Percentiles rank a stretch among this genome's conserved stretches.
These are phyloP conservation scores for Thomomys bottae DNA, from an alignment of 2,113 vertebrate species.

Conservation along the genomic window DNA sequence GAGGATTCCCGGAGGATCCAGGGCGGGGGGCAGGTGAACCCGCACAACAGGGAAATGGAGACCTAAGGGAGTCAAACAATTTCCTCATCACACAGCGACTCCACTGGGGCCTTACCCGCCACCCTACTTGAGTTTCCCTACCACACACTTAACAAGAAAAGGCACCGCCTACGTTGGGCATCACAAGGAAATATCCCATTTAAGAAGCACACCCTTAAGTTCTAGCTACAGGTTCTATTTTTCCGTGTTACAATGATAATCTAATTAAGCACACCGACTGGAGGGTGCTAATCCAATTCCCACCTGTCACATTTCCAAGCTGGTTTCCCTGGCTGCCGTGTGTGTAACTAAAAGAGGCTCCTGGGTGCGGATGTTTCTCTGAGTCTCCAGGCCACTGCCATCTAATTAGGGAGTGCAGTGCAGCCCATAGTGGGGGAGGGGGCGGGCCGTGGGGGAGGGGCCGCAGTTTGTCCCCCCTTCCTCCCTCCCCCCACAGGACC, in stretches of 20 bases:
- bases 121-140: too few relatives aligned
- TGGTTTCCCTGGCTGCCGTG: slow-evolving; percentile 96
- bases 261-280: slow-evolving; percentile 85
- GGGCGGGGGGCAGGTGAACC: too few relatives aligned
- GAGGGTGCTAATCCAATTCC: slow-evolving; percentile 89
- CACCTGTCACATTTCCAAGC: slow-evolving; percentile 84
- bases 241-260: slow-evolving; percentile 65
- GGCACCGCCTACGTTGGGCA: accelerated
- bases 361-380: slow-evolving; percentile 90
- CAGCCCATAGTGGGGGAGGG: slow-evolving; percentile 88
- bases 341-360: slow-evolving; percentile 96
- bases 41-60: too few relatives aligned
- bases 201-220: not conserved
- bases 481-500: slow-evolving; percentile 81
- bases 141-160: too few relatives aligned
- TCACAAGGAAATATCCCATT: not conserved
- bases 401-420: slow-evolving; percentile 91
- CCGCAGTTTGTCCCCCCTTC: slow-evolving; percentile 86
- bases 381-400: slow-evolving; percentile 89
- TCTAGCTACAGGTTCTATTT: slow-evolving; percentile 47
- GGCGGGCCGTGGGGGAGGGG: slow-evolving; percentile 61
- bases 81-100: too few relatives aligned
- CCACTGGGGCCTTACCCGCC: too few relatives aligned
- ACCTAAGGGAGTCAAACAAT: too few relatives aligned
- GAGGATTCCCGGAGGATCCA: too few relatives aligned